Conservation (phyloP, 2,888 invertebrate genomes). For the Callosobruchus maculatus region DNA sequence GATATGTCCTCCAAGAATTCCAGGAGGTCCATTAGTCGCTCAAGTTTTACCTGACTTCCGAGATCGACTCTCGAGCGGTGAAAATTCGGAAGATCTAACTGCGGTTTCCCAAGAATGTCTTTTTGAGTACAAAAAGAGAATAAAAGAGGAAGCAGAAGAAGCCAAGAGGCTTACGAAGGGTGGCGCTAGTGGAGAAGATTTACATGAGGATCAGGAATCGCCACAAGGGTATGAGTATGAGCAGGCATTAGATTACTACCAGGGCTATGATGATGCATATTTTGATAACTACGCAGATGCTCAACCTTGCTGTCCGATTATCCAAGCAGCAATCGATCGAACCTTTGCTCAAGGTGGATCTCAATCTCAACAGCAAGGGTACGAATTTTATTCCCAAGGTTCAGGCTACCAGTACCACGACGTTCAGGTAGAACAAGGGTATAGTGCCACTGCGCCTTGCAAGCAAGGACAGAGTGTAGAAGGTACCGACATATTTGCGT, state of each 20-base stretch:
- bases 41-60: not conserved
- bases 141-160: not conserved
- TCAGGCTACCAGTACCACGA: not conserved
- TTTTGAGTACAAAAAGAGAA: not conserved
- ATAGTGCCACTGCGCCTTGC: not conserved
- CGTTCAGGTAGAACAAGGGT: not conserved
- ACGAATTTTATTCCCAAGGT: not conserved
- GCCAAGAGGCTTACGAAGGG: not conserved
- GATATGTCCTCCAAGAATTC: not conserved
- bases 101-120: not conserved
- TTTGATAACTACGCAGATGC: not conserved
- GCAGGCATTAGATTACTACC: not conserved
- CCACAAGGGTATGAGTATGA: too few species aligned
- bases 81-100: not conserved
- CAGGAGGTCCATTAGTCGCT: not conserved
- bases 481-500: not conserved
- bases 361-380: not conserved
- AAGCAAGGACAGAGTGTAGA: not conserved
- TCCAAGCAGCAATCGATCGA: not conserved
- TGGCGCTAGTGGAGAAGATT: not conserved
- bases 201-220: not conserved
- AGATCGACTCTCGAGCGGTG: not conserved
- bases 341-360: not conserved
- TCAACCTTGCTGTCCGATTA: not conserved
- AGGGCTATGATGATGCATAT: not conserved